Conservation (phyloP, 2,888 invertebrate genomes). For the Rhagium mordax region DNA sequence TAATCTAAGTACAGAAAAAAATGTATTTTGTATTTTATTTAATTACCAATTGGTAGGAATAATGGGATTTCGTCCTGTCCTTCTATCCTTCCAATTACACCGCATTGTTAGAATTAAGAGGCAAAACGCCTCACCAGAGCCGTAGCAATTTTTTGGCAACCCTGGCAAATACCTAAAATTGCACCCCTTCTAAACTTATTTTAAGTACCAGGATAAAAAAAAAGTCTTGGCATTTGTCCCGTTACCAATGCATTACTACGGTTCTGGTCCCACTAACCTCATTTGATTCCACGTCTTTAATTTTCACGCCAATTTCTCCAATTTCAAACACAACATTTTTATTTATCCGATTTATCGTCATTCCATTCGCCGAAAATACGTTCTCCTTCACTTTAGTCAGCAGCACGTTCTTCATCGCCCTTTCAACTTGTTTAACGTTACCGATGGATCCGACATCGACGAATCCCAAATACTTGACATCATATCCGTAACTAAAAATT, state of each 20-base stretch:
- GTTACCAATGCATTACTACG: too few species aligned
- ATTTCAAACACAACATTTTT: conserved; percentile 70
- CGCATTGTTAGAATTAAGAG: too few species aligned
- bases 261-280: too few species aligned
- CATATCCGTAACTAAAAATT: conserved; percentile 65
- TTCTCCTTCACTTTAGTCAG: conserved; percentile 37
- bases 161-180: too few species aligned
- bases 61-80: too few species aligned
- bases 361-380: conserved; percentile 41
- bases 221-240: too few species aligned
- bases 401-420: conserved; percentile 68
- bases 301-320: conserved; percentile 72
- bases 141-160: too few species aligned
- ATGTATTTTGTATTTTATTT: not conserved
- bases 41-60: too few species aligned
- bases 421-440: conserved; percentile 73
- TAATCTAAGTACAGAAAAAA: conserved; percentile 66
- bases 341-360: conserved; percentile 49
- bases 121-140: too few species aligned
- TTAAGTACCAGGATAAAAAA: too few species aligned
- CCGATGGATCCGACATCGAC: conserved; percentile 70
- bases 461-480: conserved; percentile 70
- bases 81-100: too few species aligned
- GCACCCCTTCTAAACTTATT: too few species aligned
- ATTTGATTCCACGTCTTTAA: conserved; percentile 65